Evolutionary conservation across 2,797 vertebrate genomes (phyloP).

Genomic region (Hoplostethus atlanticus): DNA sequence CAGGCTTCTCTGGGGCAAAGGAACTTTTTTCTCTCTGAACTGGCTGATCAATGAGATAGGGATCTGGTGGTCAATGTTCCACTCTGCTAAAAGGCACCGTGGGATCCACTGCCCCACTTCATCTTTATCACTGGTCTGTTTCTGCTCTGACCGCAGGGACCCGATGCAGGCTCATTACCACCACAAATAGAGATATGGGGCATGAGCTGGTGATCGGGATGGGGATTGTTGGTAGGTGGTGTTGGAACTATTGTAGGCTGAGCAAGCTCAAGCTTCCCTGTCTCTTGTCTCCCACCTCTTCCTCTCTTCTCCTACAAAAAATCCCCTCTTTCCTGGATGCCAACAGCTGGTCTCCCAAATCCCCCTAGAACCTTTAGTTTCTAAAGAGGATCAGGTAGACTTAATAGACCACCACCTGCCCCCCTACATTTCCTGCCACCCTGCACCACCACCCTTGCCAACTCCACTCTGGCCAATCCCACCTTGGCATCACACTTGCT

Average conservation of each 20-base stretch:
- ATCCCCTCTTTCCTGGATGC: conserved; percentile 51
- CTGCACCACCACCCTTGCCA: conserved; percentile 50
- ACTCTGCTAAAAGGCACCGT: conserved; percentile 74
- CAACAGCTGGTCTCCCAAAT: conserved; percentile 70
- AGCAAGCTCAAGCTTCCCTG: conserved; percentile 20
- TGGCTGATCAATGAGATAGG: conserved; percentile 79
- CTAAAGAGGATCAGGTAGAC: conserved; percentile 64
- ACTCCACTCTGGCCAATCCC: conserved; percentile 43
- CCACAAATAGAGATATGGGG: conserved; percentile 68
- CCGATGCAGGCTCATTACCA: conserved; percentile 71
- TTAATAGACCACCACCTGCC: conserved; percentile 74
- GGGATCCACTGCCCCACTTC: conserved; percentile 72
- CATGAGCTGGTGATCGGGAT: conserved; percentile 37
- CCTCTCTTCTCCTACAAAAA: conserved; percentile 22
- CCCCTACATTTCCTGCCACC: conserved; percentile 50
- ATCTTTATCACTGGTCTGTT: conserved; percentile 77
- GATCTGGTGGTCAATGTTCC: conserved; percentile 80
- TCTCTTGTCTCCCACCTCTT: conserved; percentile 33
- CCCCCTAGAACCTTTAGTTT: conserved; percentile 62
- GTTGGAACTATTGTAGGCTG: background rate
- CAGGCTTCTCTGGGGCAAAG: conserved; percentile 52
- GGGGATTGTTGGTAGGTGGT: conserved; percentile 32
- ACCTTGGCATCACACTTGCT: conserved; percentile 69
- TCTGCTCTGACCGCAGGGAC: conserved; percentile 65
- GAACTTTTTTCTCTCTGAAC: conserved; percentile 60